Base-by-base conservation (phyloP, 2,797 vertebrate genomes). In the Gallinago solitaria region DNA sequence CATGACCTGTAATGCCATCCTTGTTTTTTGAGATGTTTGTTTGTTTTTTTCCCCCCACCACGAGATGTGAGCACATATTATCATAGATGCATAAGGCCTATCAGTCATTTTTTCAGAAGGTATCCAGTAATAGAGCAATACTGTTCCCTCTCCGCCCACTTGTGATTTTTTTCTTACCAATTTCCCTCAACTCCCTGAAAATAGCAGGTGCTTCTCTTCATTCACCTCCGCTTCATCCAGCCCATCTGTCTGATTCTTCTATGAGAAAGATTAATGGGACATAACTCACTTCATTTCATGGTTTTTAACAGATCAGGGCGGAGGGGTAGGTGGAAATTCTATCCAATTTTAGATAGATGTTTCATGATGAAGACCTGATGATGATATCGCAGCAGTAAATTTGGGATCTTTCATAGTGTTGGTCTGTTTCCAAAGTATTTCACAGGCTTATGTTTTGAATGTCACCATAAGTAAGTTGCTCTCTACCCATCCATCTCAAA, bases 161-260 rank as follows among this genome's bases (percentile, higher is more conserved):
- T 86, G 89, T 83, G 93, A 61, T 93, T 90, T 93, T 94, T 96
- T 95, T 41, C 93, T 91, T 95, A 95, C 68, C 68, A 78, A 86
- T 96, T 96, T 96, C 86, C 93, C 92, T 95, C 88, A 85, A 70
- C 71, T 95, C 94, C 86, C 94, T 93, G 94, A 97, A 97, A 97
- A 96, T 95, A 95, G 91, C 97, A 97, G 96, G 96, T 97, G 95
- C 94, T 94, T 96, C 90, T 97, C 92, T 96, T 95, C 95, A 92
- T 96, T 97, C 95, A 96, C 95, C 96, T 96, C 94, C 87, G 79
- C 94, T 97, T 96, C 95, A 96, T 96, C 96, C 95, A 94, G 88
- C 91, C 95, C 96, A 97, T 97, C 97, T 97, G 96, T 97, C 97
- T 96, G 78, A 89, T 84, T 93, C 93, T 93, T 96, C 90, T 90